phyloP scores from a whole-genome alignment of 2,113 vertebrate species.

The Epinephelus fuscoguttatus region DNA sequence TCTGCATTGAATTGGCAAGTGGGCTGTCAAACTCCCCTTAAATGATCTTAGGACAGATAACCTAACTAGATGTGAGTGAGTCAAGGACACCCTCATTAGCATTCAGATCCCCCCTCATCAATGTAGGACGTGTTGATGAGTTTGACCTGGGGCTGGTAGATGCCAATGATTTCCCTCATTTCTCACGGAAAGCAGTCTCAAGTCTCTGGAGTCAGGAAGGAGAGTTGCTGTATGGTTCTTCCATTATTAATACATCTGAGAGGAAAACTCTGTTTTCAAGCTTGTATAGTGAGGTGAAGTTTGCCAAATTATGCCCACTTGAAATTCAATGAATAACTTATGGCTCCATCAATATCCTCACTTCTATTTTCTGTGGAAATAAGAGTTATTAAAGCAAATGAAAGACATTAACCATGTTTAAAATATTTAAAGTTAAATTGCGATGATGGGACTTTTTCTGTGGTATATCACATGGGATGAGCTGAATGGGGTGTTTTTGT shows the following conservation, averaged over 20 bases:
- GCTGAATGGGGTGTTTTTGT: not conserved
- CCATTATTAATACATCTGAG: conserved; percentile 79
- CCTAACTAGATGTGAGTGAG: conserved; percentile 48
- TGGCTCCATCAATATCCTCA: conserved; percentile 41
- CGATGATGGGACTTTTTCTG: not conserved
- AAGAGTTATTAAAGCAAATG: conserved; percentile 6
- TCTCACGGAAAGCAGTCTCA: conserved; percentile 56
- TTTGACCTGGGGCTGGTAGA: conserved; percentile 75
- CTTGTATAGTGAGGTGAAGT: conserved; percentile 51
- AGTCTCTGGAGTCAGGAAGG: conserved; percentile 49
- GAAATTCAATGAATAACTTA: conserved; percentile 69
- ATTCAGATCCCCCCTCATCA: conserved; percentile 70
- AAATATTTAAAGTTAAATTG: conserved; percentile 28
- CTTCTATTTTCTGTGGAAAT: not conserved
- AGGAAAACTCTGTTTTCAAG: conserved; percentile 75
- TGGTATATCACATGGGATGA: not conserved
- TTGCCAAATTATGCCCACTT: conserved; percentile 60
- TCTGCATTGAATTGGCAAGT: conserved; percentile 73
- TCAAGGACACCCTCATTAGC: conserved; percentile 77
- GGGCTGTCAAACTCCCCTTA: conserved; percentile 24
- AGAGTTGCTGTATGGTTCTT: conserved; percentile 60
- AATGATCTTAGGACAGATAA: conserved; percentile 59
- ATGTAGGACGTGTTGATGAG: conserved; percentile 73
- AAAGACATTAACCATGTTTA: conserved; percentile 15
- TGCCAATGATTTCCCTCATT: conserved; percentile 70